phyloP scores from a whole-genome alignment of 2,113 vertebrate genomes.

The Nesogale talazaci region DNA sequence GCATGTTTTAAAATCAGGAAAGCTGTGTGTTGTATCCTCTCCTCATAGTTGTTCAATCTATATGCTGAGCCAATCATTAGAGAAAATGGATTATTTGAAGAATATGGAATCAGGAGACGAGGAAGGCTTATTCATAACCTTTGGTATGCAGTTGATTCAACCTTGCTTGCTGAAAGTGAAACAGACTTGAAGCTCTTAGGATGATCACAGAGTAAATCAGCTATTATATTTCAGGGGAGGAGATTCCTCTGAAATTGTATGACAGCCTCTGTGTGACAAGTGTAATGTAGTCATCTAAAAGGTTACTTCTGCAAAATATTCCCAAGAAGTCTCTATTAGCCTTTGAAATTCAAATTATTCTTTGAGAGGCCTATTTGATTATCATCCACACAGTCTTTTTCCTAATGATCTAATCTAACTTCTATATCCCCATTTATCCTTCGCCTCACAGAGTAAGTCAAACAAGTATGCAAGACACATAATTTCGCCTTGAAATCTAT shows the following conservation, averaged over 20 bases:
- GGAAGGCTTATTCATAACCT: no score
- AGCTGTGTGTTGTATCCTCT: no score
- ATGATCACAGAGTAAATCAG: neutral
- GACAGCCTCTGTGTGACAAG: neutral
- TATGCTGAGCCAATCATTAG: no score
- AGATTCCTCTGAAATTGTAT: neutral
- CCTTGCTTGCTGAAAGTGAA: no score
- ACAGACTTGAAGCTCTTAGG: neutral
- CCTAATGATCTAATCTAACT: conserved; percentile 29
- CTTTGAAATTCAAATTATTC: conserved; percentile 39
- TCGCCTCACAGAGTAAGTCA: conserved; percentile 12
- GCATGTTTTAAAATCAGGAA: no score
- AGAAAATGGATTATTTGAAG: no score
- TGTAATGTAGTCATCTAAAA: neutral
- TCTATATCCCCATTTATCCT: conserved; percentile 28
- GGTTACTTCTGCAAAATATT: conserved; percentile 34
- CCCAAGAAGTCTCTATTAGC: neutral
- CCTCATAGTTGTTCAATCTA: no score
- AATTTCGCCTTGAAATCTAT: conserved; percentile 43
- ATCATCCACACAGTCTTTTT: conserved; percentile 9
- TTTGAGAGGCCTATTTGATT: neutral
- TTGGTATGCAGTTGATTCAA: no score
- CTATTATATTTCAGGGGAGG: neutral
- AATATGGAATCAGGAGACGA: no score
- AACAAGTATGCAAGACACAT: neutral